Base-by-base conservation (phyloP, 2,888 invertebrate genomes). In the Masnerella sp. region DNA sequence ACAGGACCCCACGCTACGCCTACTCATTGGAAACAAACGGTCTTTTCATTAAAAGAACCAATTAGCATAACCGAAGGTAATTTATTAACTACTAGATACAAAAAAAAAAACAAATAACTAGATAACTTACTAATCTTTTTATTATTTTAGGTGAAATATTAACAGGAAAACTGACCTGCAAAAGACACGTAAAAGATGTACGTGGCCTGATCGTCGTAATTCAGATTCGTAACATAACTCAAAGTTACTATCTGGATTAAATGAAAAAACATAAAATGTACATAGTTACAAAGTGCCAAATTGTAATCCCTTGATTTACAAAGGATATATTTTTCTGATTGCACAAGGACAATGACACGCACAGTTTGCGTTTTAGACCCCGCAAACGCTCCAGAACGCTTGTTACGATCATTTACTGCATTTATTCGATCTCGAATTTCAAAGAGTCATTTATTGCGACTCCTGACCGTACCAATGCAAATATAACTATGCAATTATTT, bases 21-120 rank as follows among this genome's bases (percentile, higher is more conserved):
- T 15, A 98, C 98, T 0, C 98, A 98, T 89, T 98, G 98, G 98
- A 96, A 97, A 84, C 98, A 98, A 87, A 96, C 96, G 0, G 90
- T 96, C 0, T 96, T 97, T 86, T 94, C 95, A 82, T 89, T 98
- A 9, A 93, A 92, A 74, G 90, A 94, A 77, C 92, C 94, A 25
- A 90, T 94, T 43, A 86, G 90, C 45, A 91, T 96, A 0, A 92
- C 92, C 75, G 88, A 91, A 88, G 95, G 94, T 87, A 49, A 25
- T 14, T n/a, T 11, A n/a, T n/a, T n/a, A n/a, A n/a, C n/a, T n/a
- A n/a, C n/a, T n/a, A n/a, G n/a, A n/a, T n/a, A n/a, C n/a, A n/a
- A 20, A 0, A 36, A 51, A 34, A 38, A 2, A 11, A 3, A n/a
- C 9, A n/a, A 11, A 32, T 9, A 30, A 30, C 69, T 14, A 15